phyloP scores from a whole-genome alignment of 2,797 vertebrate species.

The Clarias laeviceps region DNA sequence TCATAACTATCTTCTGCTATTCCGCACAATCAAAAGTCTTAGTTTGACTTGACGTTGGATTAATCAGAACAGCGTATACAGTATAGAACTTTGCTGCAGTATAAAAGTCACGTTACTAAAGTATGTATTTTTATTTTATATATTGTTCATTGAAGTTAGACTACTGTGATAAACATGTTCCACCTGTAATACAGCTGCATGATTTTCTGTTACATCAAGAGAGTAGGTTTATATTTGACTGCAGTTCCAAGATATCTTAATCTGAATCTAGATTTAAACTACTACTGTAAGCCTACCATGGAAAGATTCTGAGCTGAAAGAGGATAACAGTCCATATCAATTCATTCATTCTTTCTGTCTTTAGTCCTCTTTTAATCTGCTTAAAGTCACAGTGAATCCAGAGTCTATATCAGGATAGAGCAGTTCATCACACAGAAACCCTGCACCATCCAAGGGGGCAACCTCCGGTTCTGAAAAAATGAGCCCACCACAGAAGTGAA shows the following conservation, averaged over 20 bases:
- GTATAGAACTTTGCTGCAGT: not conserved
- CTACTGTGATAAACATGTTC: not conserved
- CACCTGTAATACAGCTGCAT: not conserved
- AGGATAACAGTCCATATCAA: not conserved
- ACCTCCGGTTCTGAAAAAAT: no score
- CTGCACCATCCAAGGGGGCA: no score
- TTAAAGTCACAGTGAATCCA: not conserved
- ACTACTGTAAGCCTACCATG: not conserved
- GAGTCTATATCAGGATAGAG: not conserved
- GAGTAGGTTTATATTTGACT: not conserved
- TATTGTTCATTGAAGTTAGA: not conserved
- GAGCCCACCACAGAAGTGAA: no score
- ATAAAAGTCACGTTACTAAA: not conserved
- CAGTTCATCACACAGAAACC: not conserved
- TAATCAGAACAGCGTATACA: not conserved
- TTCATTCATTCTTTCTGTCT: not conserved
- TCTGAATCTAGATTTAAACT: not conserved
- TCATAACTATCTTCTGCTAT: no score
- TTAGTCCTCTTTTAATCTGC: not conserved
- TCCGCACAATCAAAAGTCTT: no score
- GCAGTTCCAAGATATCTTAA: not conserved
- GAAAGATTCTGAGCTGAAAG: not conserved
- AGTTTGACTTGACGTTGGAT: not conserved
- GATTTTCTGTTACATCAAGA: not conserved
- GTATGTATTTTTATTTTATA: not conserved